Evolutionary conservation across 2,113 vertebrate species (phyloP).

Genomic region (Condylura cristata): DNA sequence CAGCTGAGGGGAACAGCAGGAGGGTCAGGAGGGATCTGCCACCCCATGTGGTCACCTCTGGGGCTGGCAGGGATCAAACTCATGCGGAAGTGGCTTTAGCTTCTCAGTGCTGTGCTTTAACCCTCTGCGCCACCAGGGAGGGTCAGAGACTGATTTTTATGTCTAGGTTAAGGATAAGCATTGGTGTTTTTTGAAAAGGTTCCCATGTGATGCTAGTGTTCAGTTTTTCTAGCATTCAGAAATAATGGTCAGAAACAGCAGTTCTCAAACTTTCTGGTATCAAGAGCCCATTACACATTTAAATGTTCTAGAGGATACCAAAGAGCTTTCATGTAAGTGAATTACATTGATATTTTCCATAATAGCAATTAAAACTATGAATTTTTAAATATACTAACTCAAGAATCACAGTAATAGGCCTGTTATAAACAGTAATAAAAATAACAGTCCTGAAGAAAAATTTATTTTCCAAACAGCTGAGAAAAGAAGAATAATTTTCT

Average conservation of each 20-base stretch:
- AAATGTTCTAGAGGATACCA: background rate
- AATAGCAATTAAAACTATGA: conserved; percentile 47
- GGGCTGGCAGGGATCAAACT: too few relatives aligned
- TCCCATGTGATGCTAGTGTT: background rate
- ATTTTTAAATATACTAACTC: background rate
- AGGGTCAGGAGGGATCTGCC: too few relatives aligned
- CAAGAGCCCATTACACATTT: background rate
- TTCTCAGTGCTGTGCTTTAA: too few relatives aligned
- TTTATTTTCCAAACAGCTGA: conserved; percentile 10
- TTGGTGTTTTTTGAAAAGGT: background rate
- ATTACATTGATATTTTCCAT: background rate
- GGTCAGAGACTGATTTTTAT: too few relatives aligned
- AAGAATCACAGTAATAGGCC: background rate
- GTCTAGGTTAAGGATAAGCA: background rate
- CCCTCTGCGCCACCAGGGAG: too few relatives aligned
- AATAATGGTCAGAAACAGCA: background rate
- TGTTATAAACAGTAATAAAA: conserved; percentile 9
- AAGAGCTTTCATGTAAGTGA: background rate
- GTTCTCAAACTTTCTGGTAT: background rate
- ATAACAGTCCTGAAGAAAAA: background rate
- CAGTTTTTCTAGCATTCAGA: background rate
- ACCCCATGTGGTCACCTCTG: too few relatives aligned
- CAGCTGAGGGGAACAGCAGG: too few relatives aligned
- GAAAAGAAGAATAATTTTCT: background rate
- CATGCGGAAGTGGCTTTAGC: too few relatives aligned